Base-by-base conservation (phyloP, 2,888 invertebrate species). In the Caenorhabditis imperialis region DNA sequence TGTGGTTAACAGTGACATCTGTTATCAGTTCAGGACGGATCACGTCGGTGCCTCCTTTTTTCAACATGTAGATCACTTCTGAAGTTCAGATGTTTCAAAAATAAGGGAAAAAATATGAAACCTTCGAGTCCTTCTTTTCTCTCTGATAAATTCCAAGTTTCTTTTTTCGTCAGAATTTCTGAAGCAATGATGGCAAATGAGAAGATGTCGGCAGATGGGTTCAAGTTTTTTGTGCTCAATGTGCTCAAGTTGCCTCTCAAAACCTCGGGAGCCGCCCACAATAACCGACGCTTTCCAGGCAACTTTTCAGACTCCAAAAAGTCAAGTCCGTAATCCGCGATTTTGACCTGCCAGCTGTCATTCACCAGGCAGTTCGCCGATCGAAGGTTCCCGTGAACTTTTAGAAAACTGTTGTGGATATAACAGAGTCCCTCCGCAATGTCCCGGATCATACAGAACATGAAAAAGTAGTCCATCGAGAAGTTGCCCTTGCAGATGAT, bases 201-300 rank as follows among this genome's bases (percentile, higher is more conserved):
- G 69, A 83, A 85, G 18, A 86, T 61, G 57, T 85, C 85, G 8
- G 83, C 82, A 3, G 8, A 7, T 5, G 42, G 45, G 1, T 12
- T 27, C 20, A 42, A 20, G 37, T 60, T 60, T n/a, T n/a, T n/a
- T n/a, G n/a, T n/a, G n/a, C n/a, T n/a, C n/a, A n/a, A 7, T 5
- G 42, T 40, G 1, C 12, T 27, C 20, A 42, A 20, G 37, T 60
- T 60, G n/a, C 55, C 65, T 6, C 85, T 63, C 16, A 83, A 47
- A 30, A 82, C 70, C 71, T 86, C 86, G 14, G 86, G 86, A 8
- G 86, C 83, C 20, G 62, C 77, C 86, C 86, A 86, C 0, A 86
- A 30, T 8, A 53, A 30, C 16, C 67, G 7, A 14, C 35, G 61
- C 18, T 61, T 61, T 0, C 16, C 10, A 1, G 55, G 50, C 10